Percentiles rank a stretch among this genome's conserved stretches.
These are phyloP conservation scores for Gallinago media DNA, from an alignment of 2,113 vertebrate species.

Conservation along the genomic window DNA sequence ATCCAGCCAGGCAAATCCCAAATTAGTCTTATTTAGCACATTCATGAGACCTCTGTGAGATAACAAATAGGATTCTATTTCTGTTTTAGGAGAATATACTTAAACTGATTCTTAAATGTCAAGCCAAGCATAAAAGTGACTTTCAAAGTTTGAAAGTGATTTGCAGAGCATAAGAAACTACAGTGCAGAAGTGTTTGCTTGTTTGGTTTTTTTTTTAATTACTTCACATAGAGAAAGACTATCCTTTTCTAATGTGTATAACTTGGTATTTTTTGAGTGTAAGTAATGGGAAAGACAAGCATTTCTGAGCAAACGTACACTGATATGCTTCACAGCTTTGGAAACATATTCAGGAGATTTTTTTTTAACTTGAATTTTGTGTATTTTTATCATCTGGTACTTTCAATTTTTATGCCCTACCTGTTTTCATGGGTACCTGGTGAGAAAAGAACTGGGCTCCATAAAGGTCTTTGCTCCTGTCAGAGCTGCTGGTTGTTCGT, in stretches of 20 bases:
- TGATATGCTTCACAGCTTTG: neutral
- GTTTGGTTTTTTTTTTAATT: neutral
- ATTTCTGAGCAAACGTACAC: neutral
- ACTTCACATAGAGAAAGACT: neutral
- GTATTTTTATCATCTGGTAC: neutral
- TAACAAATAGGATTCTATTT: neutral
- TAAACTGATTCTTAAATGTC: neutral
- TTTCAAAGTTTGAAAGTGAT: neutral
- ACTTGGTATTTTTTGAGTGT: neutral
- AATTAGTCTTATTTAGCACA: neutral
- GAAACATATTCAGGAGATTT: neutral
- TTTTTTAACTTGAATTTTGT: neutral
- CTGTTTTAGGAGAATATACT: conserved; percentile 1
- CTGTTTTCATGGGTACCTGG: neutral
- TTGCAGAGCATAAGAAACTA: neutral
- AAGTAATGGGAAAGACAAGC: neutral
- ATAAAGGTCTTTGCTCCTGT: neutral
- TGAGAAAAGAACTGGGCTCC: neutral
- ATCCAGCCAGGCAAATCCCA: neutral
- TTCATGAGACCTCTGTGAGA: neutral
- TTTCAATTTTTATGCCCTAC: neutral
- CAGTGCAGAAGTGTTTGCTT: neutral
- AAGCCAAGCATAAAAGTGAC: neutral
- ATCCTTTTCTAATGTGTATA: neutral
- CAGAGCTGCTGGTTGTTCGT: neutral